A percentile compares a stretch with the other conserved stretches of the same genome.
phyloP scores from a whole-genome alignment of 2,113 vertebrate species.

The Hepsetus odoe region DNA sequence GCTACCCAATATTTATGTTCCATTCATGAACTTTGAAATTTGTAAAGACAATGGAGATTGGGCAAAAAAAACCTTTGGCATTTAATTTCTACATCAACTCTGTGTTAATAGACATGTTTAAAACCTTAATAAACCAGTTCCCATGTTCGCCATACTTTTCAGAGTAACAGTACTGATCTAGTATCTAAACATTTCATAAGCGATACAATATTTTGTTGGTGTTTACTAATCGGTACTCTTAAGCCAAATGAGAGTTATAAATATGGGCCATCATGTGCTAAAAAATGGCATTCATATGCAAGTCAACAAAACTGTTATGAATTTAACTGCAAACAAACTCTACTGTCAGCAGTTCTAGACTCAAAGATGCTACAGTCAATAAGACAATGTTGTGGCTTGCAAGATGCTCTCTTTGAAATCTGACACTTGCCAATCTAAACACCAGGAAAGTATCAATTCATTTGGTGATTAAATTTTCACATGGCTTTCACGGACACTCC shows the following conservation, averaged over 20 bases:
- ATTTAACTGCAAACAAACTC: neutral
- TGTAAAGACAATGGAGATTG: neutral
- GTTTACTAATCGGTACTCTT: neutral
- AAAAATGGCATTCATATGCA: neutral
- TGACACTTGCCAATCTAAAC: neutral
- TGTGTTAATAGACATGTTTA: neutral
- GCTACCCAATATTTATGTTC: neutral
- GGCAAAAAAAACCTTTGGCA: neutral
- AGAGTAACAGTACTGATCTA: neutral
- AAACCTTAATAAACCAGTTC: neutral
- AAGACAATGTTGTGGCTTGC: neutral
- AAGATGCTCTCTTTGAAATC: neutral
- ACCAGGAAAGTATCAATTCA: neutral
- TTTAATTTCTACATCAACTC: neutral
- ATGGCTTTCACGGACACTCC: constrained; percentile 22
- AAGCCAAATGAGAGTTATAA: neutral
- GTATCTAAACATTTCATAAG: too few relatives aligned
- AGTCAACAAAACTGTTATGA: neutral
- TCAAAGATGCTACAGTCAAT: neutral
- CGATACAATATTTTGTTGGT: too few relatives aligned
- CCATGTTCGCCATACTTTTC: neutral
- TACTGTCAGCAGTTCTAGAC: neutral
- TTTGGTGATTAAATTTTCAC: neutral
- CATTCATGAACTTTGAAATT: neutral
- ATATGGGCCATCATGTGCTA: neutral